A percentile compares a stretch with the other conserved stretches of the same genome.
phyloP scores from a whole-genome alignment of 2,113 vertebrate genomes.

The Otus sunia region DNA sequence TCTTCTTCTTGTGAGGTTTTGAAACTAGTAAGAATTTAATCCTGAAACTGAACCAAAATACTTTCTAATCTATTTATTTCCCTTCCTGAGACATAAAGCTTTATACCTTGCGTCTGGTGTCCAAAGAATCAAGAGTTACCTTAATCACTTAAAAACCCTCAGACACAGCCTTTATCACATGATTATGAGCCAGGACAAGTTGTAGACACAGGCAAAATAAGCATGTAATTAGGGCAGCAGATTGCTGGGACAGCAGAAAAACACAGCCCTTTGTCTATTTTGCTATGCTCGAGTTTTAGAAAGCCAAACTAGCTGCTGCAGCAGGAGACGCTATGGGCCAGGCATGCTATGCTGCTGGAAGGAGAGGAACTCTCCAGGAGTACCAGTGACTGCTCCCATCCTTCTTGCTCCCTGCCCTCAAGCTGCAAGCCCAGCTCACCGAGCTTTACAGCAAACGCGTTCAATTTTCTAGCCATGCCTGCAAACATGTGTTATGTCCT shows the following conservation, averaged over 20 bases:
- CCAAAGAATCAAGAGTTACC: background rate
- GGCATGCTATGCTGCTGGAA: background rate
- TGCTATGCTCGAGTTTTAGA: background rate
- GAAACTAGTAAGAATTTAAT: background rate
- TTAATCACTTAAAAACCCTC: background rate
- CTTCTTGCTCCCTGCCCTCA: background rate
- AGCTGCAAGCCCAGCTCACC: background rate
- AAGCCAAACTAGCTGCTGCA: background rate
- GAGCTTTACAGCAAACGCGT: background rate
- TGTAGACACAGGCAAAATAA: background rate
- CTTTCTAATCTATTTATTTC: background rate
- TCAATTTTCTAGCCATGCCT: background rate
- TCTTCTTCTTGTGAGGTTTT: background rate
- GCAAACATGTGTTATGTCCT: background rate
- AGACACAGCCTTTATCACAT: background rate
- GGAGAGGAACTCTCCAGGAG: background rate
- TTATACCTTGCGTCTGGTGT: background rate
- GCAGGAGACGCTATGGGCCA: background rate
- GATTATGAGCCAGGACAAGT: background rate
- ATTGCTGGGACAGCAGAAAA: conserved; percentile 42
- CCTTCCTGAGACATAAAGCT: background rate
- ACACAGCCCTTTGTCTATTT: background rate
- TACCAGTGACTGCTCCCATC: background rate
- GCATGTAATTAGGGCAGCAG: background rate
- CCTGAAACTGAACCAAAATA: background rate